Conservation (phyloP, 2,888 invertebrate species). For the Aromia moschata region DNA sequence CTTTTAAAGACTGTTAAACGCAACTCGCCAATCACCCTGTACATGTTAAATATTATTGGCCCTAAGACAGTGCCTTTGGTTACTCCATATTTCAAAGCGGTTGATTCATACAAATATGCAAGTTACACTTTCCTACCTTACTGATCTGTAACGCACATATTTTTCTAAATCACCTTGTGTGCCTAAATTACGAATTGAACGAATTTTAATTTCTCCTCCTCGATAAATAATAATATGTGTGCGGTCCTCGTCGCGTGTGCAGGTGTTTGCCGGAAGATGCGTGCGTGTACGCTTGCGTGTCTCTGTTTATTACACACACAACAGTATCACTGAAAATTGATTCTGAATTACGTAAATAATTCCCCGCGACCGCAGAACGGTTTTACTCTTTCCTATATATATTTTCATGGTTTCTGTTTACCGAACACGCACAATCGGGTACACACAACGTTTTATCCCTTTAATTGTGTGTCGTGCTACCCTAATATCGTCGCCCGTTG, state of each 20-base stretch:
- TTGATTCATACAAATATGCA: too few species aligned
- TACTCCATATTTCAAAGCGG: too few species aligned
- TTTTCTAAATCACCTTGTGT: too few species aligned
- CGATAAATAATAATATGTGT: slow-evolving; percentile 2
- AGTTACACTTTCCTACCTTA: too few species aligned
- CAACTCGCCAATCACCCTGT: too few species aligned
- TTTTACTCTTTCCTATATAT: slow-evolving; percentile 34
- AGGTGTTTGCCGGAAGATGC: slow-evolving; percentile 13
- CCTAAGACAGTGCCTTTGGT: too few species aligned
- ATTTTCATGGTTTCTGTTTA: slow-evolving; percentile 15
- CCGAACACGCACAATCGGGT: slow-evolving; percentile 12
- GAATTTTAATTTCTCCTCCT: slow-evolving; percentile 8
- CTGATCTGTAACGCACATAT: too few species aligned
- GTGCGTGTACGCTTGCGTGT: slow-evolving; percentile 20
- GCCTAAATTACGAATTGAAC: slow-evolving; percentile 8
- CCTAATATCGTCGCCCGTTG: too few species aligned
- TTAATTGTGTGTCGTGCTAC: slow-evolving; percentile 13
- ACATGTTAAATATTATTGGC: too few species aligned
- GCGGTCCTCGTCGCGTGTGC: slow-evolving; percentile 19
- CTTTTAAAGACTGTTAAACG: too few species aligned
- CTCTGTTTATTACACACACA: slow-evolving; percentile 18
- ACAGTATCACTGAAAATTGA: slow-evolving; percentile 45
- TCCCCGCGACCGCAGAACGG: slow-evolving; percentile 38
- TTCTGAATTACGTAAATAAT: slow-evolving; percentile 47
- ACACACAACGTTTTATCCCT: slow-evolving; percentile 7